Evolutionary conservation across 2,113 vertebrate genomes (phyloP), one percentile per base, ranked within the genome.

Genomic region (Spilogale gracilis): DNA sequence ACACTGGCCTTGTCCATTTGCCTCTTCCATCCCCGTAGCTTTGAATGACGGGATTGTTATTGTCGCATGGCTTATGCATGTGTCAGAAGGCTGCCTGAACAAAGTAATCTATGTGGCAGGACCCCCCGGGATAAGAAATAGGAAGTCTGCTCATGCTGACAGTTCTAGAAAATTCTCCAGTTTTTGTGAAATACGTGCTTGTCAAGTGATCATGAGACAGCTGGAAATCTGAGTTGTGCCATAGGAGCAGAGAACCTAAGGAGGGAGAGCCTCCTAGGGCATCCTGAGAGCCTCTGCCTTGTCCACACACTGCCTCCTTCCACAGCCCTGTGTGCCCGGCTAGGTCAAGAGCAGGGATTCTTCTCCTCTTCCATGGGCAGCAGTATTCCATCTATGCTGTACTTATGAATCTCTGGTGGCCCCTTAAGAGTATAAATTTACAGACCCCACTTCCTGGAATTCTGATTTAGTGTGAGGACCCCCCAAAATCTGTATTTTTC

Each of bases 31-130:
- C 78, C 92, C 97, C 91, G 71, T 96, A 96, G 97, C 94, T 97
- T 97, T 89, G 79, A 95, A 96, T 97, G 98, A 96, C 21, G 90
- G 98, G 93, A 82, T 91, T 98, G 97, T 98, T 97, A 96, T 80
- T 98, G 97, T 98, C 97, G 81, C 27, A 65, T 95, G 93, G 94
- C 89, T 98, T 95, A 96, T 56, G 91, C 0, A 0, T 92, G 25
- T 97, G 98, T 98, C 98, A 98, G 74, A 93, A 78, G 50, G 14
- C n/a, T 90, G 84, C 91, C 95, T n/a, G 61, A 78, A 76, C 83
- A 89, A 91, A 91, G 93, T 61, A 81, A 98, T 97, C 97, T 96
- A 96, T 96, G 96, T 96, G 98, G 98, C 97, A 98, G 97, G 97
- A 95, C 91, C 97, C 97, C 97, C 95, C 32, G 0, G 94, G 97